Evolutionary conservation across 2,888 invertebrate species (phyloP).

Genomic region (Amphipoea oculea): DNA sequence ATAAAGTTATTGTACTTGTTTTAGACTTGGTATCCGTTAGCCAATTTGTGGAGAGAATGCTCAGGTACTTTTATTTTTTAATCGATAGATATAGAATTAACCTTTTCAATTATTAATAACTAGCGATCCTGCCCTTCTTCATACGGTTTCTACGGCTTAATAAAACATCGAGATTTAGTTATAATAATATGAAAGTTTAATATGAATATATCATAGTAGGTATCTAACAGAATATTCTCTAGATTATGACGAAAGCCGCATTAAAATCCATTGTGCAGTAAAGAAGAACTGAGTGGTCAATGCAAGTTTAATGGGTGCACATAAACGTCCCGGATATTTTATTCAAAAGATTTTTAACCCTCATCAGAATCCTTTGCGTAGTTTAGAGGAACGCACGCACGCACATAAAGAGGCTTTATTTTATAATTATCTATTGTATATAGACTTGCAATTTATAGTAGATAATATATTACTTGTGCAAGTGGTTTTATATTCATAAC

Average conservation of each 20-base stretch:
- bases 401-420: no score
- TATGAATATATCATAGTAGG: neutral
- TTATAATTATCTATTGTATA: no score
- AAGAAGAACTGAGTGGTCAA: neutral
- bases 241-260: neutral
- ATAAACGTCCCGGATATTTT: no score
- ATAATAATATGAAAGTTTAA: neutral
- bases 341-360: no score
- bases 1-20: slow-evolving; percentile 29
- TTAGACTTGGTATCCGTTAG: slow-evolving; percentile 19
- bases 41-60: neutral
- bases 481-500: neutral
- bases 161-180: neutral
- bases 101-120: neutral
- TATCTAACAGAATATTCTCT: neutral
- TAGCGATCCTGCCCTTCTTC: neutral
- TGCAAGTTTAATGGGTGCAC: no score
- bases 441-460: no score
- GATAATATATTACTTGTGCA: no score
- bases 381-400: no score
- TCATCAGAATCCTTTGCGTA: no score
- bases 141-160: neutral
- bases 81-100: neutral
- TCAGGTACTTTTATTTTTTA: neutral
- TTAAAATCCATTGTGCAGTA: neutral